Conservation (phyloP, 1,140 invertebrate species). For the Chelonus insularis region DNA sequence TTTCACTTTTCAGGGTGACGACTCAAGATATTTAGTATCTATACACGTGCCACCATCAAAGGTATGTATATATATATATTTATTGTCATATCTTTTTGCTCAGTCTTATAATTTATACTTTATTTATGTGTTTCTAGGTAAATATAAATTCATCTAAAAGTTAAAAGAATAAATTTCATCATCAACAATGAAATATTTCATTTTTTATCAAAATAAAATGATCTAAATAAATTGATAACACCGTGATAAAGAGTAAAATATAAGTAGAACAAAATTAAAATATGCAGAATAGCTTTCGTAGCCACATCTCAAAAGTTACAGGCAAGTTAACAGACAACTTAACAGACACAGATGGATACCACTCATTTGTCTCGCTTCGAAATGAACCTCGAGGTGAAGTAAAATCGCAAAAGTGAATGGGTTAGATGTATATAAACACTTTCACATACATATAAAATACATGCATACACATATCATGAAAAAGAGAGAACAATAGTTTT, state of each 20-base stretch:
- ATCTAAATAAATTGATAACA: too few relatives aligned
- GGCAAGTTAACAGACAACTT: constrained; percentile 58
- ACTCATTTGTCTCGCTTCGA: constrained; percentile 60
- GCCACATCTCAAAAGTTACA: constrained; percentile 45
- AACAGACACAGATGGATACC: constrained; percentile 60
- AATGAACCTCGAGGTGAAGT: constrained; percentile 39
- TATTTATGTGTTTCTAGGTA: too few relatives aligned
- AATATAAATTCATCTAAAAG: too few relatives aligned
- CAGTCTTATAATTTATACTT: too few relatives aligned
- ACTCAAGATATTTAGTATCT: not conserved
- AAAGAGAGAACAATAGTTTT: constrained; percentile 33
- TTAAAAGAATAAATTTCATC: too few relatives aligned
- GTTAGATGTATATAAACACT: constrained; percentile 5
- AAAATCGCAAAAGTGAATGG: constrained; percentile 21
- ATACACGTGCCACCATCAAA: constrained; percentile 11
- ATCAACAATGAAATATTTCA: too few relatives aligned
- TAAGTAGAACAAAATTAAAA: not conserved
- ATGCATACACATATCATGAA: constrained; percentile 1
- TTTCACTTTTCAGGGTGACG: not conserved
- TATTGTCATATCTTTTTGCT: too few relatives aligned
- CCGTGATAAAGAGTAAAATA: too few relatives aligned
- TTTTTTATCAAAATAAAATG: too few relatives aligned
- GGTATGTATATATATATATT: too few relatives aligned
- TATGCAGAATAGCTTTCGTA: not conserved
- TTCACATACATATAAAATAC: not conserved